phyloP scores from a whole-genome alignment of 92 coral and sea anemone species.

The Siderastrea radians region DNA sequence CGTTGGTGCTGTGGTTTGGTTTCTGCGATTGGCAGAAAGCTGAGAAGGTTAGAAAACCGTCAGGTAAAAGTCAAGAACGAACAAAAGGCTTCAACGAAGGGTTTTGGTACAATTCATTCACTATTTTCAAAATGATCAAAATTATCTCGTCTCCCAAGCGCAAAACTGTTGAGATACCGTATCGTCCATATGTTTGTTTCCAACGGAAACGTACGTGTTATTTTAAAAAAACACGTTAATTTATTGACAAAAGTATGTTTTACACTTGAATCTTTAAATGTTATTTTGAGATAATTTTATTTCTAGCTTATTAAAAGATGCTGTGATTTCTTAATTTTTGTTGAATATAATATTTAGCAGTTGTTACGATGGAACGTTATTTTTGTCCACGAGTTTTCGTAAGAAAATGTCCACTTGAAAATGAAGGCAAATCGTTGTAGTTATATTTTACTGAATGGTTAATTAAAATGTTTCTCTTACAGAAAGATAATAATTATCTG shows the following conservation, averaged over 20 bases:
- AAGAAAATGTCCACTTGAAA: slow-evolving; percentile 7
- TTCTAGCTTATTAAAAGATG: neutral
- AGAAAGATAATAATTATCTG: too few relatives aligned
- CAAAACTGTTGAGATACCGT: neutral
- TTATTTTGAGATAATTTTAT: neutral
- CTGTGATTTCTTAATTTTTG: neutral
- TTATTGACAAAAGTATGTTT: slow-evolving; percentile 17
- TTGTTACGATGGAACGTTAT: neutral
- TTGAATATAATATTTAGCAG: neutral
- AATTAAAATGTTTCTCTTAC: too few relatives aligned
- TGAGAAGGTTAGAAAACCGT: too few relatives aligned
- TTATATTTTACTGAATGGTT: too few relatives aligned
- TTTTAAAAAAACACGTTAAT: slow-evolving; percentile 7
- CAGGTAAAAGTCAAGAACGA: too few relatives aligned
- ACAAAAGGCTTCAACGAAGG: neutral
- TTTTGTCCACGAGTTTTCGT: slow-evolving; percentile 12
- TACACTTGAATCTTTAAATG: neutral
- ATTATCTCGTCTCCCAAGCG: neutral
- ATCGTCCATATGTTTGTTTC: neutral
- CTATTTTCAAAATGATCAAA: neutral
- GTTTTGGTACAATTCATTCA: neutral
- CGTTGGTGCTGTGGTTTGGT: too few relatives aligned
- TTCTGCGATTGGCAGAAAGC: too few relatives aligned
- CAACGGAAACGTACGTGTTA: neutral
- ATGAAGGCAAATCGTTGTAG: neutral